Conservation (phyloP, 1,140 invertebrate genomes). For the Dinothrombium tinctorium region DNA sequence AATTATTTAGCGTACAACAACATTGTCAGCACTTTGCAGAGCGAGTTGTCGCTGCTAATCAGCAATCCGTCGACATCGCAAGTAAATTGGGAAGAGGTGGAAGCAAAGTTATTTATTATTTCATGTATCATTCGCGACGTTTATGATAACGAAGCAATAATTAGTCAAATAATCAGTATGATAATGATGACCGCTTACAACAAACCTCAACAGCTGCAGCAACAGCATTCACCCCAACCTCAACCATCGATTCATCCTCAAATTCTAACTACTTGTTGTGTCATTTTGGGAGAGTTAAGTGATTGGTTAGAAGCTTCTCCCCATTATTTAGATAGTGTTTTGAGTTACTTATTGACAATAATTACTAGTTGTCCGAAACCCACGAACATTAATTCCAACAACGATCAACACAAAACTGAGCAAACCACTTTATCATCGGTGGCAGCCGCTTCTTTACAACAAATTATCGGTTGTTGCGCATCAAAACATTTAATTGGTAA, state of each 20-base stretch:
- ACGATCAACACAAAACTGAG: not conserved
- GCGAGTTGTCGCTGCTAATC: not conserved
- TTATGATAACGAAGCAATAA: not conserved
- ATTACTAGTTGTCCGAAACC: constrained; percentile 1
- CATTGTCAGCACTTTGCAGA: constrained; percentile 6
- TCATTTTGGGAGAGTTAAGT: constrained; percentile 69
- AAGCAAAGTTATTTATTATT: constrained; percentile 10
- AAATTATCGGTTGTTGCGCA: constrained; percentile 3
- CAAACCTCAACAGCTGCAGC: too few species aligned
- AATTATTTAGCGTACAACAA: constrained; percentile 10
- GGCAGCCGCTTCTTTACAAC: constrained; percentile 2
- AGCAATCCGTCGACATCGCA: not conserved
- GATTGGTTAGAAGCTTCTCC: constrained; percentile 85
- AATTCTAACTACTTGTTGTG: constrained; percentile 67
- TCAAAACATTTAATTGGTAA: constrained; percentile 6
- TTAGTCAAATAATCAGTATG: constrained; percentile 5
- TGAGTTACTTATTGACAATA: constrained; percentile 7
- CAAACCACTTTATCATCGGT: constrained; percentile 1
- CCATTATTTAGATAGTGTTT: constrained; percentile 19
- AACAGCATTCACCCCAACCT: too few species aligned
- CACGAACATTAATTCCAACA: not conserved
- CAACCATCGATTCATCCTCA: constrained; percentile 29
- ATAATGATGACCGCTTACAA: not conserved
- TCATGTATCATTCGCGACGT: constrained; percentile 6
- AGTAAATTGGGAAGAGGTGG: constrained; percentile 9